Evolutionary conservation across 2,888 invertebrate species (phyloP).

Genomic region (Charanyca ferruginea): DNA sequence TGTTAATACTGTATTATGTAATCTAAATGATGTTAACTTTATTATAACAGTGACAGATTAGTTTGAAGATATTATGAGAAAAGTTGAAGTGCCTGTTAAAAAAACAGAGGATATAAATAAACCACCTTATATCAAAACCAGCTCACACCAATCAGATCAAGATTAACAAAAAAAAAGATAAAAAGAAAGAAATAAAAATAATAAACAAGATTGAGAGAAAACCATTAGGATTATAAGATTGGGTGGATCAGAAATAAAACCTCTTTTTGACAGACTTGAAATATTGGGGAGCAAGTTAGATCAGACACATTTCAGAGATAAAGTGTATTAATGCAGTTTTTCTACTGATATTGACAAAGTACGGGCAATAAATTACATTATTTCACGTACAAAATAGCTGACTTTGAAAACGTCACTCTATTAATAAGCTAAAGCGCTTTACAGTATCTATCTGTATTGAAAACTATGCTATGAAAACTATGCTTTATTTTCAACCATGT

Average conservation of each 20-base stretch:
- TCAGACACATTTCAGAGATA: constrained; percentile 25
- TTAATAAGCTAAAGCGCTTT: constrained; percentile 45
- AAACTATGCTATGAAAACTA: constrained; percentile 42
- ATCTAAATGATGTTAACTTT: constrained; percentile 7
- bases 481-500: constrained; percentile 22
- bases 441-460: constrained; percentile 34
- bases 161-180: constrained; percentile 6
- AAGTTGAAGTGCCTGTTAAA: not conserved
- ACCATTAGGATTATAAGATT: constrained; percentile 53
- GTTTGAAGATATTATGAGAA: not conserved
- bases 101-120: not conserved
- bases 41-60: constrained; percentile 15
- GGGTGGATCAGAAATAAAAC: constrained; percentile 39
- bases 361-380: constrained; percentile 31
- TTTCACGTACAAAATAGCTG: constrained; percentile 24
- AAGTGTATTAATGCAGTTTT: constrained; percentile 14
- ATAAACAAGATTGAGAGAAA: constrained; percentile 36
- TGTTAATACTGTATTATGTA: constrained; percentile 24
- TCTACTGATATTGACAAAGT: constrained; percentile 6
- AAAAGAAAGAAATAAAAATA: constrained; percentile 18
- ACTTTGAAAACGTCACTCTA: constrained; percentile 40
- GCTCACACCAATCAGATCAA: constrained; percentile 21
- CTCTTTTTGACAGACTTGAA: constrained; percentile 38
- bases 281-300: constrained; percentile 30
- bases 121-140: not conserved